Base-by-base conservation (phyloP, 2,888 invertebrate species). In the Tridacna gigas region DNA sequence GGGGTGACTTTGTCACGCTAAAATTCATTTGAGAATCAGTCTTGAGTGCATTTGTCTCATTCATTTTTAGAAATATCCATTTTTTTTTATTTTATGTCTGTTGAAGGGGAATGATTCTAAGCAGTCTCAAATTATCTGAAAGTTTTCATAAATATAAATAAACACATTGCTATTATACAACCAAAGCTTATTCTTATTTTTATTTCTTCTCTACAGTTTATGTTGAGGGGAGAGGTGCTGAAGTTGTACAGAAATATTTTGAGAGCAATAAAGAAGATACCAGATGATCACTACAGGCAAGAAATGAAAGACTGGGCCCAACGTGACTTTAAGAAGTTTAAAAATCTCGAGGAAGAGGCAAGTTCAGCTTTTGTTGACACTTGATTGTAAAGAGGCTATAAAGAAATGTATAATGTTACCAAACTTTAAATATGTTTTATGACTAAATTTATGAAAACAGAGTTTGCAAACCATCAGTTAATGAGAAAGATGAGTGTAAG, bases 201-300 rank as follows among this genome's bases (percentile, higher is more conserved):
- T 37, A 37, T 37, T 37, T 37, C 37, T 37, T 37, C 37, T 37
- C 3, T 37, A 37, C 94, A 98, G 97, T 98, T 98, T 94, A 96
- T 98, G 94, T 94, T 97, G 48, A 96, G 97, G 18, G 97, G 97
- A 95, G 97, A 97, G 95, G 97, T 97, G 0, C 94, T 97, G 26
- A 97, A 96, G 91, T 94, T 97, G 0, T 98, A 97, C 91, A 95
- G 97, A 87, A 96, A 96, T 86, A 97, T 97, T 83, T 96, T 97
- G 89, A 96, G 96, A 75, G 96, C 97, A 12, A 96, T 97, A 74
- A 96, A 96, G 79, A 95, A 96, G 91, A 96, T 97, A 13, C 96
- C 97, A 0, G 97, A 97, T 93, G 95, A 96, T 89, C 94, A 93
- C 0, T 96, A 97, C 76, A 96, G 96, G 82, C 91, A 95, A 0